Base-by-base conservation (phyloP, 2,888 invertebrate species). In the Sarcophaga variegata region DNA sequence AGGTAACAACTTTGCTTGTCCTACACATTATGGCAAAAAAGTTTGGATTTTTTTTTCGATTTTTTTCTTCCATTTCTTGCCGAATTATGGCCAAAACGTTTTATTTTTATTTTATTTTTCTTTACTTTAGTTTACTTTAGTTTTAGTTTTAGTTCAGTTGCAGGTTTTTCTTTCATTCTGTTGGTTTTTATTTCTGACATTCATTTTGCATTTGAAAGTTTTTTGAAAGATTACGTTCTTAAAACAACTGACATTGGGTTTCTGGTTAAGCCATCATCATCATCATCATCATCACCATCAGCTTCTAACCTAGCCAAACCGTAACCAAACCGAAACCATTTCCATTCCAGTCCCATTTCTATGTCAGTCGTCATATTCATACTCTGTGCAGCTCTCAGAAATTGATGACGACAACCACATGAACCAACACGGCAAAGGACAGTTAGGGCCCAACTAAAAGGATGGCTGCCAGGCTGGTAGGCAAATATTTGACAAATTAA, bases 211-310 rank as follows among this genome's bases (percentile, higher is more conserved):
- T 84, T 87, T 87, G 79, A 87, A 37, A 81, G 87, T 89, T 88
- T 82, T 88, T 88, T 89, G 89, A 89, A 88, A 89, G 89, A 89
- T 89, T 89, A 89, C 89, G 86, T 89, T 89, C 89, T 89, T 88
- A 85, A 84, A 87, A 86, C 80, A 83, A 83, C 85, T 88, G 88
- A 84, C 88, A 87, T 86, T 88, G 89, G 88, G 69, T 88, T 77
- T 77, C 70, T 37, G 37, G 37, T 37, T 37, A 37, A 37, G 71
- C 60, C 71, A 77, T 77, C 77, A 83, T 71, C 45, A 11, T 59
- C 71, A 17, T 70, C 59, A n/a, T 27, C 60, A 66, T n/a, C 59
- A 20, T 6, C 54, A 72, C 22, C 71, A 1, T 22, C 22, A 69
- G 6, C 37, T 37, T 37, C 37, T 37, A 37, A 37, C 37, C 37